phyloP scores from a whole-genome alignment of 2,113 vertebrate genomes.

The Gymnogyps californianus region DNA sequence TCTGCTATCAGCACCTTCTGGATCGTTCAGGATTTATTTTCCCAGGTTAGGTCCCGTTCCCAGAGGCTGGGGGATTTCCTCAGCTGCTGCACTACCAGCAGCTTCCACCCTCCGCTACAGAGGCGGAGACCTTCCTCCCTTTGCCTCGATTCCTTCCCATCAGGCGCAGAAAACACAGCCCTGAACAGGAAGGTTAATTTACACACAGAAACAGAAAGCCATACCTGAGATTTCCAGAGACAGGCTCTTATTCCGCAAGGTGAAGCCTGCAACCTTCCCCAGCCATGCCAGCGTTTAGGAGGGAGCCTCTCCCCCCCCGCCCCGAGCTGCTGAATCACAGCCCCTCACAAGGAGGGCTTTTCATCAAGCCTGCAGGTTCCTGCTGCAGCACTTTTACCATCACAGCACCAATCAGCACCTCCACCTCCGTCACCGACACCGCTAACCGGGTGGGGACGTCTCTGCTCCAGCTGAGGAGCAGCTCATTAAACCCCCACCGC shows the following conservation, averaged over 20 bases:
- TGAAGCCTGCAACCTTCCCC: background rate
- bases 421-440: background rate
- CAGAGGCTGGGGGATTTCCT: background rate
- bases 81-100: background rate
- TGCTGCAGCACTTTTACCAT: background rate
- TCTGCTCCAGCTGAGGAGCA: background rate
- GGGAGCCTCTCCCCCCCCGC: background rate
- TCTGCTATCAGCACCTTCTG: background rate
- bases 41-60: accelerated
- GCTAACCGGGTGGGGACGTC: background rate
- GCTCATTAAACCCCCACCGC: background rate
- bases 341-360: background rate
- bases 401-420: background rate
- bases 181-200: background rate
- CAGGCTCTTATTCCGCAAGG: accelerated
- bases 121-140: background rate
- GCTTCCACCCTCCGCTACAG: background rate
- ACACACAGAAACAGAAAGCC: background rate
- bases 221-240: background rate
- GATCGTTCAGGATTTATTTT: background rate
- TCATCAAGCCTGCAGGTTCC: background rate
- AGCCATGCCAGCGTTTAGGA: accelerated
- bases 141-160: background rate
- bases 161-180: background rate
- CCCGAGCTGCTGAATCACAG: background rate